Percentiles rank a stretch among this genome's conserved stretches.
Conservation (phyloP, 1,140 invertebrate genomes). For the Leptinotarsa undecemlineata region DNA sequence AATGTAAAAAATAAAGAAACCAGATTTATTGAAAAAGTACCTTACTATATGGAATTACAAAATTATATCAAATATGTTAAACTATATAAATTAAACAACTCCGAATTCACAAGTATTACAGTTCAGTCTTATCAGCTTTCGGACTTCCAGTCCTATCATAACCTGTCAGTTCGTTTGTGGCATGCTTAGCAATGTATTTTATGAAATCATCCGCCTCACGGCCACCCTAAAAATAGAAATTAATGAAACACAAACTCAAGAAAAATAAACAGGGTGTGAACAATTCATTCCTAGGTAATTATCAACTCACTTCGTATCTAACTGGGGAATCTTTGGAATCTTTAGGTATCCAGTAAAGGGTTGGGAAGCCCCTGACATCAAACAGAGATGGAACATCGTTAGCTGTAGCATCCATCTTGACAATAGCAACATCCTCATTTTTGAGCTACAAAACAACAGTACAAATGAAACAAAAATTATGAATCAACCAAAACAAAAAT, state of each 20-base stretch:
- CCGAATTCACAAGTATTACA: slow-evolving; percentile 55
- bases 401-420: slow-evolving; percentile 97
- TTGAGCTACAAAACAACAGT: slow-evolving; percentile 64
- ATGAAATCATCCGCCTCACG: slow-evolving; percentile 94
- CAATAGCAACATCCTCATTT: slow-evolving; percentile 88
- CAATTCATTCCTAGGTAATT: not conserved
- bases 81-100: slow-evolving; percentile 17
- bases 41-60: slow-evolving; percentile 15
- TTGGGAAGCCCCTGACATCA: slow-evolving; percentile 97
- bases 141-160: slow-evolving; percentile 87
- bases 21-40: slow-evolving; percentile 20
- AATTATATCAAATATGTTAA: not conserved
- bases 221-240: slow-evolving; percentile 70
- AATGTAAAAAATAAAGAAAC: slow-evolving; percentile 4
- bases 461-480: not conserved
- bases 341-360: slow-evolving; percentile 93
- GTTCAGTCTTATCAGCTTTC: slow-evolving; percentile 73
- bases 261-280: not conserved
- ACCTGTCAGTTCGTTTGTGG: slow-evolving; percentile 85
- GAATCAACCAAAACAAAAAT: not conserved
- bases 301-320: slow-evolving; percentile 79
- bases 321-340: slow-evolving; percentile 78
- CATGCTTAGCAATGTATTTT: slow-evolving; percentile 93
- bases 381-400: slow-evolving; percentile 95
- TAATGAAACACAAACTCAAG: slow-evolving; percentile 18